phyloP scores from a whole-genome alignment of 2,113 vertebrate genomes.

The Ptyas mucosa region DNA sequence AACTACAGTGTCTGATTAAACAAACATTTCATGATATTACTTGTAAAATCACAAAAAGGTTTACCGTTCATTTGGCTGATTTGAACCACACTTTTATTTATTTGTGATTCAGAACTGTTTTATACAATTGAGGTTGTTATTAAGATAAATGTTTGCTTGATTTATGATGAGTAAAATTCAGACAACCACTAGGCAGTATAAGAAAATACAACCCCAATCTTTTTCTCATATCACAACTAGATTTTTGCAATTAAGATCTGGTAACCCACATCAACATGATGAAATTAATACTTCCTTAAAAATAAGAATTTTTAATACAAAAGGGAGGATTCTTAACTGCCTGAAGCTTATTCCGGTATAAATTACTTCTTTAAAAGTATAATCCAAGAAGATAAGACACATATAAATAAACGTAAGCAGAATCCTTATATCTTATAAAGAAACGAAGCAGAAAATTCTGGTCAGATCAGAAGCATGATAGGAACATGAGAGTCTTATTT shows the following conservation, averaged over 20 bases:
- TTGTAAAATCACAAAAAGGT: conserved; percentile 59
- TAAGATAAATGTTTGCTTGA: conserved; percentile 37
- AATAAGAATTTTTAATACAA: conserved; percentile 11
- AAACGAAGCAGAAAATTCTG: neutral
- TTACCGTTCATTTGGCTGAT: conserved; percentile 20
- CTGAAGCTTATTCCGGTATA: neutral
- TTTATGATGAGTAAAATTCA: neutral
- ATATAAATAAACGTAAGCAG: neutral
- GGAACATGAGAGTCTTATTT: neutral
- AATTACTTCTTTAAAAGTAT: neutral
- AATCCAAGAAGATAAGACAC: neutral
- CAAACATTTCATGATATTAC: conserved; percentile 69
- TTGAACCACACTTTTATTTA: conserved; percentile 57
- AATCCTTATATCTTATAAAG: neutral
- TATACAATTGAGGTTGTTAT: conserved; percentile 35
- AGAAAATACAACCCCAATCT: neutral
- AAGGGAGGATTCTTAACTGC: neutral
- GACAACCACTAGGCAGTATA: neutral
- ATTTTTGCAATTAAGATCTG: neutral
- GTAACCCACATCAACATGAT: neutral
- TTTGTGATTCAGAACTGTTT: conserved; percentile 24
- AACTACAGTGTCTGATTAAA: conserved; percentile 71
- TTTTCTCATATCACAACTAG: neutral
- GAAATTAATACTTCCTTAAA: conserved; percentile 31
- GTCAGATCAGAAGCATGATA: neutral